Evolutionary conservation across 2,113 vertebrate species (phyloP).

Genomic region (Ceyx melanurus): DNA sequence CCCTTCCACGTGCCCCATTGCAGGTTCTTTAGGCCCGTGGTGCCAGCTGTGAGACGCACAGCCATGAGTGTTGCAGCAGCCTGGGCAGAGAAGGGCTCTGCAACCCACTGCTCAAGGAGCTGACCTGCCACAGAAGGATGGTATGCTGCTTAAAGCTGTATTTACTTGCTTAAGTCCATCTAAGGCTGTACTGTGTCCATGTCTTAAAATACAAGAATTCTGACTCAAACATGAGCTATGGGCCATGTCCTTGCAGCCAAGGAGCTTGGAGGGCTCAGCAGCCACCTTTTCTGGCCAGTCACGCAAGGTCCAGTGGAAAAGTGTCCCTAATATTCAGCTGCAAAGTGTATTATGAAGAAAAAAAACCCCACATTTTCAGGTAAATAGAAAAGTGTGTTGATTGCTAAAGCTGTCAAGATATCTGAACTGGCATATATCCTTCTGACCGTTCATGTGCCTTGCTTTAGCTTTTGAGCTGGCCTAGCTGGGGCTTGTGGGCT

Average conservation of each 20-base stretch:
- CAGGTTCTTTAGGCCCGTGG: not conserved
- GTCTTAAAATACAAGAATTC: not conserved
- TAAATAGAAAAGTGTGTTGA: not conserved
- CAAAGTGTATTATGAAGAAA: not conserved
- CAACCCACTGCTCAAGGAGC: not conserved
- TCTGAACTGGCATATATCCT: not conserved
- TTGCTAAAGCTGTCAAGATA: not conserved
- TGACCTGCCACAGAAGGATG: not conserved
- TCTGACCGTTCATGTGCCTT: fast-evolving
- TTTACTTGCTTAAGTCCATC: not conserved
- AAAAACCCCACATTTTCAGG: not conserved
- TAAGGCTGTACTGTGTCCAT: not conserved
- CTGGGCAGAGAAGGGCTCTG: not conserved
- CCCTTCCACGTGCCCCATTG: not conserved
- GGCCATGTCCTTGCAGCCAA: fast-evolving
- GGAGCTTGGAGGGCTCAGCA: not conserved
- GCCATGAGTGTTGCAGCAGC: not conserved
- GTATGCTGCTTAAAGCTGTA: not conserved
- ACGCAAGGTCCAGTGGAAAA: not conserved
- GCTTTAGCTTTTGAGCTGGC: not conserved
- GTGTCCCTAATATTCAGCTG: not conserved
- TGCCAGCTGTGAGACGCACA: not conserved
- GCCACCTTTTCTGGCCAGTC: not conserved
- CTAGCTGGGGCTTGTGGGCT: not conserved
- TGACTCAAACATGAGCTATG: not conserved